A percentile compares a stretch with the other conserved stretches of the same genome.
Conservation (phyloP, 2,113 vertebrate species). For the Redunca redunca region DNA sequence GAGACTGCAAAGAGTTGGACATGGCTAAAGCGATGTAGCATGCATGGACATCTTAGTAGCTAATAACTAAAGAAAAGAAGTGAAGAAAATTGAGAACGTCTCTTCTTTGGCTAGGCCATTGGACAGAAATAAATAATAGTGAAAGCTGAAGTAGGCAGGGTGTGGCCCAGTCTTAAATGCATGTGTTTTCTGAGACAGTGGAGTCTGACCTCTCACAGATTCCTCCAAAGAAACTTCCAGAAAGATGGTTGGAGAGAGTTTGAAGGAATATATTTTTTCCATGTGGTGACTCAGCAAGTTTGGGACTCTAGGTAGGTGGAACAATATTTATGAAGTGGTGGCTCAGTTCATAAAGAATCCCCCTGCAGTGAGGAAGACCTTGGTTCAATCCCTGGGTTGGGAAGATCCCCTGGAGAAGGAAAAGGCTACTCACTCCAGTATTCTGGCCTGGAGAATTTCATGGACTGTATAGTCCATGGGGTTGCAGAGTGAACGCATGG, state of each 20-base stretch:
- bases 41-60: not conserved
- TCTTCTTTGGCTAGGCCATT: not conserved
- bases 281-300: accelerated
- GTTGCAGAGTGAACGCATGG: not conserved
- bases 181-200: accelerated
- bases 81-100: not conserved
- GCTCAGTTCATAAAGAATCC: not conserved
- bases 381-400: not conserved
- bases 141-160: no score
- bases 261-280: not conserved
- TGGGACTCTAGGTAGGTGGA: not conserved
- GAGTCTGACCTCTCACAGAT: not conserved
- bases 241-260: not conserved
- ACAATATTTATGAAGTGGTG: not conserved
- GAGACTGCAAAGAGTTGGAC: not conserved
- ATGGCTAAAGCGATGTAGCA: not conserved
- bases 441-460: not conserved
- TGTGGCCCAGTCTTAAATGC: accelerated
- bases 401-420: not conserved
- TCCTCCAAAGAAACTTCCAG: not conserved
- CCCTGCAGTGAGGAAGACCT: not conserved
- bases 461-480: not conserved
- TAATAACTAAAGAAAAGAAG: not conserved
- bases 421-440: not conserved
- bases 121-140: not conserved